Base-by-base conservation (phyloP, 2,888 invertebrate genomes). In the Tetrapedia diversipes region DNA sequence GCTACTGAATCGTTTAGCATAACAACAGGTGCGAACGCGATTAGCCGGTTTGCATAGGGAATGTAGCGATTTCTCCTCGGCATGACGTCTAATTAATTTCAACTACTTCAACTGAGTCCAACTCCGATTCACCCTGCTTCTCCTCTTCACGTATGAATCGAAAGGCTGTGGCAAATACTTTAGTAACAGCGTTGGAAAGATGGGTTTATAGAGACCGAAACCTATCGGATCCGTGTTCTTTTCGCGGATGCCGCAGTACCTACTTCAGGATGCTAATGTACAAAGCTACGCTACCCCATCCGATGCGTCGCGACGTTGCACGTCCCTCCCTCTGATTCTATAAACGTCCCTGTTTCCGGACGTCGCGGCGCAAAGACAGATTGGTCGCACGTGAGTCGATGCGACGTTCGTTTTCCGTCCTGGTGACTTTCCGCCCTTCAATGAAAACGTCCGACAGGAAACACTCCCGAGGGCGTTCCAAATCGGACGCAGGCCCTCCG, bases 391-490 rank as follows among this genome's bases (percentile, higher is more conserved):
- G 81, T 84, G 84, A 85, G 65, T 41, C 56, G 57, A 37, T 68
- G 27, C 56, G 57, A 37, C 71, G 27, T 37, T 29, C 60, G 59
- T 45, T 77, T 75, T 81, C 39, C 83, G 51, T 75, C 60, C n/a
- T n/a, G n/a, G 45, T 19, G 51, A 57, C 69, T 65, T 77, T 72
- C 47, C 70, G 45, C 63, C 71, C 66, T 41, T 19, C 49, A 73
- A 51, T 57, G 77, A 68, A 79, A 84, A 85, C 73, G 74, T 65
- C 70, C 75, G 84, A 77, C 86, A 82, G 85, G 84, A 84, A 85
- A 72, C 59, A 67, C 70, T 51, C 54, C 24, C 47, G 63, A 24
- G 63, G 56, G 34, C 53, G 59, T 65, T 41, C 43, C 59, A 22
- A 69, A 74, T 69, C 64, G 47, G 47, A 41, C 51, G 27, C n/a